Percentiles rank a stretch among this genome's conserved stretches.
phyloP scores from a whole-genome alignment of 2,888 invertebrate genomes.

The Ophion ellenae region DNA sequence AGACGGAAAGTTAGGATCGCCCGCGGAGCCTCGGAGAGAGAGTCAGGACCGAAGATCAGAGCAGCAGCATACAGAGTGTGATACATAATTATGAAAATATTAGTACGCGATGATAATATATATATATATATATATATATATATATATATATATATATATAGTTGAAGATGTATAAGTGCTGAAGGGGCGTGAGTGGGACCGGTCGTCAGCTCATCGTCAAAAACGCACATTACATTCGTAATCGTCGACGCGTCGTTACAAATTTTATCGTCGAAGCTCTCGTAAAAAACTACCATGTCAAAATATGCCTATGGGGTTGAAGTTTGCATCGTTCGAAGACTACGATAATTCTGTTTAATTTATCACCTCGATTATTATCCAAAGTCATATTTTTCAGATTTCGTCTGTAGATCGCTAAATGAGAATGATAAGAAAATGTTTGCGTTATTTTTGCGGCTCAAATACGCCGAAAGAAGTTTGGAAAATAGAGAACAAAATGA shows the following conservation, averaged over 20 bases:
- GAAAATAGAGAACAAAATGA: too few species aligned
- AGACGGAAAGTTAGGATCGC: slow-evolving; percentile 53
- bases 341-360: too few species aligned
- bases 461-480: too few species aligned
- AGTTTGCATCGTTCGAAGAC: too few species aligned
- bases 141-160: slow-evolving; percentile 22
- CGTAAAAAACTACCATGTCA: slow-evolving; percentile 29
- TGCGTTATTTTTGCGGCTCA: too few species aligned
- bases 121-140: too few species aligned
- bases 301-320: too few species aligned
- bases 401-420: not conserved
- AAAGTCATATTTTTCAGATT: too few species aligned
- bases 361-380: too few species aligned
- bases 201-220: slow-evolving; percentile 56
- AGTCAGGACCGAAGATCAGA: slow-evolving; percentile 82
- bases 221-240: slow-evolving; percentile 15
- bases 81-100: slow-evolving; percentile 57
- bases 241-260: not conserved
- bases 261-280: slow-evolving; percentile 37
- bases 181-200: slow-evolving; percentile 21
- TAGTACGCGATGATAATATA: slow-evolving; percentile 62
- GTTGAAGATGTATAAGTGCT: slow-evolving; percentile 1
- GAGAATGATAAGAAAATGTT: not conserved
- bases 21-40: slow-evolving; percentile 82
- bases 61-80: slow-evolving; percentile 77